Conservation (phyloP, 2,113 vertebrate genomes). For the Scalopus aquaticus region DNA sequence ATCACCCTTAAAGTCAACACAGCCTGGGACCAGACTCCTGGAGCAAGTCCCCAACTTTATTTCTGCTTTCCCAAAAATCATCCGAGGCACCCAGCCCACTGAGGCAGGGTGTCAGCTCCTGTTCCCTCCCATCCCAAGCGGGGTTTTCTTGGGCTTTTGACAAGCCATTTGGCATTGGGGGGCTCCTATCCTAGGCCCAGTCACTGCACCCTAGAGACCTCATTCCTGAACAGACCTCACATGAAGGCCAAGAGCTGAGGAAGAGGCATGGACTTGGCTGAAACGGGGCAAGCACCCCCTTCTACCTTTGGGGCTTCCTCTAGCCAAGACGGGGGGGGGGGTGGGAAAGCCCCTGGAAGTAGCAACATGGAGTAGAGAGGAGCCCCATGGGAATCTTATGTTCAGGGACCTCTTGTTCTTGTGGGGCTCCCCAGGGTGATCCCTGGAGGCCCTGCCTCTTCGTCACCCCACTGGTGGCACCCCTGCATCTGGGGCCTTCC, state of each 20-base stretch:
- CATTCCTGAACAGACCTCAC: not conserved
- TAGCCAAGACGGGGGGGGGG: too few species aligned
- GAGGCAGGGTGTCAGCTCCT: not conserved
- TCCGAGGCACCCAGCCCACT: not conserved
- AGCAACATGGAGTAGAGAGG: too few species aligned
- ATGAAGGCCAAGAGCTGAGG: not conserved
- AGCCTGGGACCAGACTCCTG: not conserved
- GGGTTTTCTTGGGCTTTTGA: not conserved
- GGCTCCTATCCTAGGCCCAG: too few species aligned
- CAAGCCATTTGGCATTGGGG: not conserved
- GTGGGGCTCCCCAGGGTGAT: not conserved
- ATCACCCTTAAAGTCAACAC: not conserved
- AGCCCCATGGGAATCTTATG: not conserved
- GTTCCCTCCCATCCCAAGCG: not conserved
- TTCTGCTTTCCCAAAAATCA: not conserved
- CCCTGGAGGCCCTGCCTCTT: not conserved
- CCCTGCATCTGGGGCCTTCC: not conserved
- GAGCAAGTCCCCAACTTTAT: slow-evolving; percentile 48
- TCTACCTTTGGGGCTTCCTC: not conserved
- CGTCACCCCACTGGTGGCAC: rapidly evolving
- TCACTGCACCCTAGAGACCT: not conserved
- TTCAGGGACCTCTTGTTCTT: not conserved
- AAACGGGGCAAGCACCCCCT: not conserved
- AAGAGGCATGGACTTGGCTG: not conserved
- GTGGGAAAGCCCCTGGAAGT: rapidly evolving